Percentiles rank a stretch among this genome's conserved stretches.
Conservation (phyloP, 2,888 invertebrate species). For the Melanotus villosus region DNA sequence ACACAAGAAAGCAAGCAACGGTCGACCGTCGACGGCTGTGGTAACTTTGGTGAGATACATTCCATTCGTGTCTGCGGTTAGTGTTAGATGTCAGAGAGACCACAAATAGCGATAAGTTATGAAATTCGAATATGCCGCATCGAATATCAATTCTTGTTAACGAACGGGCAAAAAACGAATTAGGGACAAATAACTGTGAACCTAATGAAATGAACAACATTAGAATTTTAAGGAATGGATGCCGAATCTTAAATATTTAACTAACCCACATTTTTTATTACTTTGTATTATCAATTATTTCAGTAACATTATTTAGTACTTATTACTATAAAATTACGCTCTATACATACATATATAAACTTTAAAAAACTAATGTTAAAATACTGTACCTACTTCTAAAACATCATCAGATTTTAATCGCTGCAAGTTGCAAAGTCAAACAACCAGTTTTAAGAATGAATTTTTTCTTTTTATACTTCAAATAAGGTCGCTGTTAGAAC, state of each 20-base stretch:
- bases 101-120: conserved; percentile 57
- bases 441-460: too few relatives aligned
- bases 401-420: too few relatives aligned
- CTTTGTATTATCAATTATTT: too few relatives aligned
- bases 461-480: too few relatives aligned
- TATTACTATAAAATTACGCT: too few relatives aligned
- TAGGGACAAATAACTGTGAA: conserved; percentile 39
- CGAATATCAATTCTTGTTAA: conserved; percentile 54
- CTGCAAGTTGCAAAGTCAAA: too few relatives aligned
- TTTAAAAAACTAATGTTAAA: too few relatives aligned
- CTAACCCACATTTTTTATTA: too few relatives aligned
- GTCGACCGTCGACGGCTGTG: conserved; percentile 44
- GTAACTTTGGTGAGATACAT: conserved; percentile 58
- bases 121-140: conserved; percentile 57
- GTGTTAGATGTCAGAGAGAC: conserved; percentile 61
- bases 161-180: conserved; percentile 43
- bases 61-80: conserved; percentile 60
- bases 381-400: too few relatives aligned
- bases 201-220: conserved; percentile 29
- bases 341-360: too few relatives aligned
- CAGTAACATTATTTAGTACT: too few relatives aligned
- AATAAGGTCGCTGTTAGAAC: neutral
- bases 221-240: conserved; percentile 19
- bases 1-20: conserved; percentile 44
- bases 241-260: too few relatives aligned